These are phyloP conservation scores for Gortyna flavago DNA, from an alignment of 2,888 invertebrate genomes.

Conservation along the genomic window DNA sequence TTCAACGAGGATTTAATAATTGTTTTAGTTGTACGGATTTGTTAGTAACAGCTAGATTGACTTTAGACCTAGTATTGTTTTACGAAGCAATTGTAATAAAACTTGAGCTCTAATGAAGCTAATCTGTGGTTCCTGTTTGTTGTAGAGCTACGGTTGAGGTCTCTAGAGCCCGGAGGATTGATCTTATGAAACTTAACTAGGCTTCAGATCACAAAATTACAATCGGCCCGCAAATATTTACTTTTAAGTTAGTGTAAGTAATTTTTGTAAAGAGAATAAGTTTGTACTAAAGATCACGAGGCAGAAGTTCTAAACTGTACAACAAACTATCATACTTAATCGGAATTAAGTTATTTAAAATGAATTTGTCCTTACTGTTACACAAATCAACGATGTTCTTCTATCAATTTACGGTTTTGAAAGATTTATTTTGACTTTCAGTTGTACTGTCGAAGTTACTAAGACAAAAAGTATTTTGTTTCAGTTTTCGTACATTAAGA, in stretches of 20 bases:
- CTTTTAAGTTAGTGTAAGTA: constrained; percentile 38
- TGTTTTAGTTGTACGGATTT: constrained; percentile 15
- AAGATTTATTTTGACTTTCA: neutral
- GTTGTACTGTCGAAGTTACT: neutral
- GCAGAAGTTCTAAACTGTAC: constrained; percentile 18
- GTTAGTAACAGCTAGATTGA: constrained; percentile 33
- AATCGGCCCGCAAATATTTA: constrained; percentile 32
- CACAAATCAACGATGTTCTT: neutral
- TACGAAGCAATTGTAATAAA: constrained; percentile 22
- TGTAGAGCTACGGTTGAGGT: constrained; percentile 6
- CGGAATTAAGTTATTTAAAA: neutral
- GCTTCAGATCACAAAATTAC: constrained; percentile 9
- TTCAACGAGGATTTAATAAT: neutral
- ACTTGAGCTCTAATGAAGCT: neutral
- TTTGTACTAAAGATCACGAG: constrained; percentile 29
- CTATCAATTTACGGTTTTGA: neutral
- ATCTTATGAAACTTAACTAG: constrained; percentile 36
- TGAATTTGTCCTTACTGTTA: neutral
- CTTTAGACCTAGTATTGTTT: constrained; percentile 25
- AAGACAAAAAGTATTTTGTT: neutral
- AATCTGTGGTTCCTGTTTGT: neutral
- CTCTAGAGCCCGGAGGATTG: neutral
- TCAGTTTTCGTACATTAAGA: neutral
- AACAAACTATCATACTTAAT: neutral
- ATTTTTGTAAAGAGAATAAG: neutral